Base-by-base conservation (phyloP, 92 coral and sea anemone genomes). In the Porites cylindrica region DNA sequence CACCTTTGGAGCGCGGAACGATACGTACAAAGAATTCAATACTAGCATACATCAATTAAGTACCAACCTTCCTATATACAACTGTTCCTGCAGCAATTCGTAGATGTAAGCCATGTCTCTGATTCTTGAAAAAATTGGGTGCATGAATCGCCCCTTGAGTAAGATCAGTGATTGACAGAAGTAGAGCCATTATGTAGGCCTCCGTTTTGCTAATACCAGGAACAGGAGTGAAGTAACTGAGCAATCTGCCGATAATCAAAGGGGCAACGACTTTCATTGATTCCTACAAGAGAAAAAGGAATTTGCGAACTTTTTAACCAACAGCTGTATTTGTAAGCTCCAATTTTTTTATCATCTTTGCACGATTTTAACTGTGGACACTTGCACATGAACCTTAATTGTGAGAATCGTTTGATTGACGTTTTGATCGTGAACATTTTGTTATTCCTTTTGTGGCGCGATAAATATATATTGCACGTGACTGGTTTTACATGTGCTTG, bases 61-160 rank as follows among this genome's bases (percentile, higher is more conserved):
- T 29, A 74, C 90, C 26, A 66, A 96, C 99, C 97, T 97, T 97
- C 71, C 96, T 92, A 59, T 93, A 97, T 66, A 97, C 91, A 18
- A 97, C 88, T 47, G 96, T 80, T 7, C 93, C 92, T 51, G 90
- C 78, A 29, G 98, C 95, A 58, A 90, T 68, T 71, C 96, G 88
- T 71, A 97, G 77, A 51, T 92, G 96, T 89, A 97, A 84, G 10
- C 99, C 99, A 66, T 10, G 69, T 61, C 99, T 94, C 62, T 83
- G 75, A 43, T 85, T 67, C 21, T 73, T 54, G 60, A 97, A 93
- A 85, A 95, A 97, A 83, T 87, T 66, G 1, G 98, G 98, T 38
- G 96, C 98, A 75, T 97, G 97, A 7, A 90, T 1, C 8, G 75
- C 24, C 12, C 90, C 93, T 82, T 72, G 72, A 60, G 70, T 68